These are phyloP conservation scores for Diadema setosum DNA, from an alignment of 35 echinoderm and acorn worm genomes.

Conservation along the genomic window DNA sequence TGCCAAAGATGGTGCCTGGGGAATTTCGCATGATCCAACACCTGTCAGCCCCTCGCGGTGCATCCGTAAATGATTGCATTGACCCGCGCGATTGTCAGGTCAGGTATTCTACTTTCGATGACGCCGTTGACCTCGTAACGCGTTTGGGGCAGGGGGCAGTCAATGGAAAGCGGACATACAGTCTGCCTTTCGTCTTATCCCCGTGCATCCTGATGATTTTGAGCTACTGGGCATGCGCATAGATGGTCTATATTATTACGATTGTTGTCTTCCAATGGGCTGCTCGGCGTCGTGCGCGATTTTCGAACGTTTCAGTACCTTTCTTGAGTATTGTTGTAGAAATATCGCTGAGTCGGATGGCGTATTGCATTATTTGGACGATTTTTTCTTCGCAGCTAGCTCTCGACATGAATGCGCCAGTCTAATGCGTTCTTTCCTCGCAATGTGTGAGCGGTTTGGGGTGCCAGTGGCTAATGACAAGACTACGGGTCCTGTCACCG, in stretches of 20 bases:
- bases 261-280: constrained; percentile 25
- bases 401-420: neutral
- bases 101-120: constrained; percentile 24
- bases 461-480: constrained; percentile 27
- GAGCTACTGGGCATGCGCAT: constrained; percentile 23
- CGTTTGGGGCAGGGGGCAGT: neutral
- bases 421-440: neutral
- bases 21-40: constrained; percentile 39
- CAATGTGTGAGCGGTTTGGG: neutral
- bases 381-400: neutral
- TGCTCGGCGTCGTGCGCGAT: neutral
- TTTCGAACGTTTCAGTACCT: constrained; percentile 40
- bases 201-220: constrained; percentile 5
- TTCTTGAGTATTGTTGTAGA: neutral
- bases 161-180: constrained; percentile 34
- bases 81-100: neutral
- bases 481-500: neutral
- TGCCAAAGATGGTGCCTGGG: neutral
- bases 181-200: constrained; percentile 33
- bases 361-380: constrained; percentile 31
- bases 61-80: constrained; percentile 46
- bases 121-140: neutral
- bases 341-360: neutral
- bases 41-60: constrained; percentile 20
- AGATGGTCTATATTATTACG: neutral